Evolutionary conservation across 2,888 invertebrate species (phyloP).

Genomic region (Portevinia maculata): DNA sequence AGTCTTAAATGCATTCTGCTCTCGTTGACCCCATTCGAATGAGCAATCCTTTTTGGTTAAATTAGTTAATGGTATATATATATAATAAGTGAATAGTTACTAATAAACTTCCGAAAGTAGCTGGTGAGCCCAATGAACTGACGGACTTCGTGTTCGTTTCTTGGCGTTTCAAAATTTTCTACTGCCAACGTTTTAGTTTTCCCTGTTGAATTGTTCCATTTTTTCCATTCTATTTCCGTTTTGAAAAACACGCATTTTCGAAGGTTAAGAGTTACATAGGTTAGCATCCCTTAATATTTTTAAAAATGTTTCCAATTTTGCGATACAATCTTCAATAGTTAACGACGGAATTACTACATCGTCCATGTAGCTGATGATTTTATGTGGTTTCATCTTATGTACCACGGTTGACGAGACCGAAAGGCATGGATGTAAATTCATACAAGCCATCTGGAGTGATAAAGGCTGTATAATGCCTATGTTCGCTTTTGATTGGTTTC

Average conservation of each 20-base stretch:
- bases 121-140: conserved; percentile 42
- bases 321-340: conserved; percentile 3
- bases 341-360: conserved; percentile 16
- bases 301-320: conserved; percentile 9
- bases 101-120: conserved; percentile 42
- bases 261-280: conserved; percentile 40
- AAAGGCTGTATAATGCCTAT: conserved; percentile 12
- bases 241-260: conserved; percentile 37
- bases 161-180: background rate
- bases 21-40: conserved; percentile 7
- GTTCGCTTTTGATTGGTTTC: conserved; percentile 17
- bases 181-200: background rate
- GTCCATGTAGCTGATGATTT: conserved; percentile 14
- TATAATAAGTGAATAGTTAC: conserved; percentile 13
- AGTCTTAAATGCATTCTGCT: conserved; percentile 4
- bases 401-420: background rate
- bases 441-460: conserved; percentile 8
- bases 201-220: conserved; percentile 2
- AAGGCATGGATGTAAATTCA: conserved; percentile 11
- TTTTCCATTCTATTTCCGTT: background rate
- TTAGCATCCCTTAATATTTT: conserved; percentile 1
- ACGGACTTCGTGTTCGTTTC: conserved; percentile 22
- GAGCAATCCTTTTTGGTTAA: conserved; percentile 17
- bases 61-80: conserved; percentile 16
- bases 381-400: conserved; percentile 1